Evolutionary conservation across 2,888 invertebrate species (phyloP).

Genomic region (Himalopsyche kuldschensis): DNA sequence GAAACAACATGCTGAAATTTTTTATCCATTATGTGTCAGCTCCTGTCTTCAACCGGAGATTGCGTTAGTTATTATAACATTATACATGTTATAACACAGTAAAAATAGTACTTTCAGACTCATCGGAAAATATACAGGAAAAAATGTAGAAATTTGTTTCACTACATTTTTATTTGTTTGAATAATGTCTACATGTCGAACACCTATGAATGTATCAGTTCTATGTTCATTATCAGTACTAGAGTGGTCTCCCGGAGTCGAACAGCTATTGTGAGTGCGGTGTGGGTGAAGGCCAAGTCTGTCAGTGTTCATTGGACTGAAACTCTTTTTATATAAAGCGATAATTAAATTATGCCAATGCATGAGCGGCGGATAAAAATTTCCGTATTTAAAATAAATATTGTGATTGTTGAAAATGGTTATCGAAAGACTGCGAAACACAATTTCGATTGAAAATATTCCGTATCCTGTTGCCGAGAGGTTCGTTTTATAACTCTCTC

Average conservation of each 20-base stretch:
- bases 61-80: background rate
- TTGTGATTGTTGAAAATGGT: conserved; percentile 34
- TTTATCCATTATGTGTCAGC: background rate
- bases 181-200: background rate
- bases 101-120: background rate
- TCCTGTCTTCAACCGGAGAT: background rate
- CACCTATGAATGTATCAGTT: no score
- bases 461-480: background rate
- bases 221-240: no score
- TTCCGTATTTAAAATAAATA: conserved; percentile 22
- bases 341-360: background rate
- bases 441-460: conserved; percentile 18
- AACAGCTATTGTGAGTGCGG: background rate
- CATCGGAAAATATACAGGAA: background rate
- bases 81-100: background rate
- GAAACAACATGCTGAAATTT: conserved; percentile 49
- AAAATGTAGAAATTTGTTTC: background rate
- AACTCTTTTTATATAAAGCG: background rate
- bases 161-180: conserved; percentile 11
- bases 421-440: conserved; percentile 36
- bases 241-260: background rate
- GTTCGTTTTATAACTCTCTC: background rate
- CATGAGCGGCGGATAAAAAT: background rate
- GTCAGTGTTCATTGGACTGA: background rate
- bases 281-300: background rate